phyloP scores from a whole-genome alignment of 2,888 invertebrate genomes.

The Carcina quercana region DNA sequence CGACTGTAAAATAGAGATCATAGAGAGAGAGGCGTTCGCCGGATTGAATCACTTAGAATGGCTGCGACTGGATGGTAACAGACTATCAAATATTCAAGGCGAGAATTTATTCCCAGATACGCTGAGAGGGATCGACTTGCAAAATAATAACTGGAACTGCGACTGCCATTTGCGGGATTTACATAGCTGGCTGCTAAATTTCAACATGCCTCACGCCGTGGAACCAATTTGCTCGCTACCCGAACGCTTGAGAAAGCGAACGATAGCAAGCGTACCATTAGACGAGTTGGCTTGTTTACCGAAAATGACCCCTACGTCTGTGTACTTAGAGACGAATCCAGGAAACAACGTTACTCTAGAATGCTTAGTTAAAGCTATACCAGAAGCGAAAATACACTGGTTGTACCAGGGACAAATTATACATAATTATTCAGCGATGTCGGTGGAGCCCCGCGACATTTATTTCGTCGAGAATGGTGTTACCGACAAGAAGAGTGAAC shows the following conservation, averaged over 20 bases:
- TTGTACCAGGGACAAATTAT: constrained; percentile 87
- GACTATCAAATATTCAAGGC: constrained; percentile 81
- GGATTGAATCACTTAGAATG: constrained; percentile 88
- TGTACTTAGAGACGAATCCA: constrained; percentile 84
- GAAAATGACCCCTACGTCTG: constrained; percentile 82
- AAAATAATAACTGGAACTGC: constrained; percentile 92
- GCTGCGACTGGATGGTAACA: constrained; percentile 88
- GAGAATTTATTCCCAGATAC: constrained; percentile 82
- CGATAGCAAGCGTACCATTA: constrained; percentile 79
- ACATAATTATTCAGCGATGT: constrained; percentile 82
- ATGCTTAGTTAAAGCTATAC: constrained; percentile 87
- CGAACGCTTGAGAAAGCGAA: constrained; percentile 76
- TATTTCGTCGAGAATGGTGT: constrained; percentile 83
- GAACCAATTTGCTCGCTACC: constrained; percentile 87
- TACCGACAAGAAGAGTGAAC: constrained; percentile 84
- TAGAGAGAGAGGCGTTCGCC: constrained; percentile 87
- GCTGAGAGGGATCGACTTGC: constrained; percentile 85
- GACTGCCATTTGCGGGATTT: constrained; percentile 87
- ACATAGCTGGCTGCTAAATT: constrained; percentile 84
- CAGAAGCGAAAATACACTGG: constrained; percentile 89
- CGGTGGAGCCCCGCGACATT: constrained; percentile 78
- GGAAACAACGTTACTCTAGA: constrained; percentile 87
- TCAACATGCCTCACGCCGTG: constrained; percentile 84
- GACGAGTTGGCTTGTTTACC: constrained; percentile 88
- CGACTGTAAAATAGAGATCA: constrained; percentile 83